Conservation (phyloP, 2,797 vertebrate species). For the Clamator glandarius region DNA sequence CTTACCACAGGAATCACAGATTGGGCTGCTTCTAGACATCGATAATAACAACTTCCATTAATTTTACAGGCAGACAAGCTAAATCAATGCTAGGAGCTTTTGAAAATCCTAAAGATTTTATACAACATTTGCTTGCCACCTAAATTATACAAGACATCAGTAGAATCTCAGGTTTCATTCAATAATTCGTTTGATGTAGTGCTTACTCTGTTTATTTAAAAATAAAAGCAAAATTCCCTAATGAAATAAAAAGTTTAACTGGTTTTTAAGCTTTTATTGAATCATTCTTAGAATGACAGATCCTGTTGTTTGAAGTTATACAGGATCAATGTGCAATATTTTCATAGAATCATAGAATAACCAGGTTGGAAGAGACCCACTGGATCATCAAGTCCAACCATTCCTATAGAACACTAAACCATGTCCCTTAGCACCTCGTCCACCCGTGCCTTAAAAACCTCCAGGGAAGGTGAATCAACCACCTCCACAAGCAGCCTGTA, state of each 20-base stretch:
- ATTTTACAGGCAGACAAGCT: slow-evolving; percentile 20
- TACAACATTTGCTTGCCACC: not conserved
- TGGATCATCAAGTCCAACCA: too few species aligned
- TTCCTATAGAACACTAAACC: too few species aligned
- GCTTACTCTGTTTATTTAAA: slow-evolving; percentile 48
- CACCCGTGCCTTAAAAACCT: too few species aligned
- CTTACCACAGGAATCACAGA: not conserved
- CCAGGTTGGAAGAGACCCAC: too few species aligned
- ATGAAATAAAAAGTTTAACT: slow-evolving; percentile 46
- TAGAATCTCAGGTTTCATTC: slow-evolving; percentile 23
- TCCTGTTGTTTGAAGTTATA: slow-evolving; percentile 39
- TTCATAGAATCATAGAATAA: too few species aligned
- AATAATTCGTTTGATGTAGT: slow-evolving; percentile 46
- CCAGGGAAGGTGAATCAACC: too few species aligned
- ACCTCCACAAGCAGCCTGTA: too few species aligned
- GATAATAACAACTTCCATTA: not conserved
- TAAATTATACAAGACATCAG: slow-evolving; percentile 13
- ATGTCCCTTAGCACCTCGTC: too few species aligned
- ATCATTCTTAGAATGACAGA: slow-evolving; percentile 47
- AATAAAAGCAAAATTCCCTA: slow-evolving; percentile 49
- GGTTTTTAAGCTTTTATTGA: slow-evolving; percentile 38
- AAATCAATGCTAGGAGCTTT: slow-evolving; percentile 47
- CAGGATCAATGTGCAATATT: slow-evolving; percentile 9
- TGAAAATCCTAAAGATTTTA: slow-evolving; percentile 47
- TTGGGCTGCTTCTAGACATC: not conserved